Evolutionary conservation across 2,888 invertebrate species (phyloP), one percentile per base, ranked within the genome.

Genomic region (Drosophila parthenogenetica): DNA sequence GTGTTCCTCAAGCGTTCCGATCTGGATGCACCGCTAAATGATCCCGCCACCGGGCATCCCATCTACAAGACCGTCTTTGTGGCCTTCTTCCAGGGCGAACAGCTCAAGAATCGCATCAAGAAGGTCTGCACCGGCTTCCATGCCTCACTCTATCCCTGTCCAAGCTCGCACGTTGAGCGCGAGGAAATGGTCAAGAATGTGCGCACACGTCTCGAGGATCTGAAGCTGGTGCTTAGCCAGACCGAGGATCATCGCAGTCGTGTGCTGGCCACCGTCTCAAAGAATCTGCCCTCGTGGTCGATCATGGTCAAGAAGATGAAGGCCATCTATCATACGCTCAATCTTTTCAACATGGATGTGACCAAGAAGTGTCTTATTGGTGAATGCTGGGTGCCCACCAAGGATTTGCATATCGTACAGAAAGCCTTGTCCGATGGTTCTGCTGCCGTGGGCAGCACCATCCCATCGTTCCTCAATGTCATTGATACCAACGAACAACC

Each of bases 301-400:
- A 94, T 96, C 51, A 96, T 97, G 94, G 96, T 97, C 40, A 94
- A 95, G 62, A 97, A 97, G 92, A 96, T 97, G 94, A 98, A 98
- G 92, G 98, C 98, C 16, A 98, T 98, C 89, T 98, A 98, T 92
- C 97, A 98, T 91, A 97, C 97, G 0, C 93, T 98, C 89, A 98
- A 98, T 93, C 94, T 98, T 93, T 98, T 98, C 93, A 98, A 96
- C 90, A 95, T 98, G 94, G 98, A 98, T 90, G 97, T 97, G 39
- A 96, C 97, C 13, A 96, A 97, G 92, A 98, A 98, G 90, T 98
- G 97, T 91, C 94, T 97, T 32, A 97, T 98, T 79, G 97, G 96
- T 0, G 97, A 98, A 92, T 97, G 97, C 91, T 98, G 97, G 97
- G 96, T 97, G 64, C 97, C 98, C 8, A 93, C 94, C 19, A 93